A percentile compares a stretch with the other conserved stretches of the same genome.
These are phyloP conservation scores for Pelecanus crispus DNA, from an alignment of 2,113 vertebrate species.

Conservation along the genomic window DNA sequence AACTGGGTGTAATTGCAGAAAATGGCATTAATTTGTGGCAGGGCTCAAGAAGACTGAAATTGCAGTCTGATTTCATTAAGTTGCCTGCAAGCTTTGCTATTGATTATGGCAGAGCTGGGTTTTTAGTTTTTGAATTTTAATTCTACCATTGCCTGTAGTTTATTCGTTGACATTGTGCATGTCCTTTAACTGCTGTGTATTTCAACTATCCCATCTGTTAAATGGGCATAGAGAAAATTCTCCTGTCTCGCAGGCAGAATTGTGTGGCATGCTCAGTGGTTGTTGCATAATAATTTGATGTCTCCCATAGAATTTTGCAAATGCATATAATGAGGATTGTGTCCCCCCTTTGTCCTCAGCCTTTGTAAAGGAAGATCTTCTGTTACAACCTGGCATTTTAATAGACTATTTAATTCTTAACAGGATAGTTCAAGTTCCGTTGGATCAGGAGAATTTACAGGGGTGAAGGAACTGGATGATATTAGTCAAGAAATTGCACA, in stretches of 20 bases:
- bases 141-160: not conserved
- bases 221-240: not conserved
- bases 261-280: not conserved
- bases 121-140: not conserved
- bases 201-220: not conserved
- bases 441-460: constrained; percentile 92
- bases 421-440: constrained; percentile 91
- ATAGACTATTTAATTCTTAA: not conserved
- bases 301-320: not conserved
- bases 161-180: not conserved
- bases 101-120: not conserved
- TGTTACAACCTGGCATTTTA: not conserved
- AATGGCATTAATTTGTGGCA: not conserved
- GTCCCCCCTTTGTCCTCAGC: not conserved
- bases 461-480: constrained; percentile 95
- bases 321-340: not conserved
- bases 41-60: not conserved
- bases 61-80: not conserved
- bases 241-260: not conserved
- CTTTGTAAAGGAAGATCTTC: not conserved
- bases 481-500: constrained; percentile 95
- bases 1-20: not conserved
- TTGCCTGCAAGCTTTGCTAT: not conserved
- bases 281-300: not conserved
- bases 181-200: not conserved